These are phyloP conservation scores for Sorex araneus DNA, from an alignment of 2,113 vertebrate species.

Conservation along the genomic window DNA sequence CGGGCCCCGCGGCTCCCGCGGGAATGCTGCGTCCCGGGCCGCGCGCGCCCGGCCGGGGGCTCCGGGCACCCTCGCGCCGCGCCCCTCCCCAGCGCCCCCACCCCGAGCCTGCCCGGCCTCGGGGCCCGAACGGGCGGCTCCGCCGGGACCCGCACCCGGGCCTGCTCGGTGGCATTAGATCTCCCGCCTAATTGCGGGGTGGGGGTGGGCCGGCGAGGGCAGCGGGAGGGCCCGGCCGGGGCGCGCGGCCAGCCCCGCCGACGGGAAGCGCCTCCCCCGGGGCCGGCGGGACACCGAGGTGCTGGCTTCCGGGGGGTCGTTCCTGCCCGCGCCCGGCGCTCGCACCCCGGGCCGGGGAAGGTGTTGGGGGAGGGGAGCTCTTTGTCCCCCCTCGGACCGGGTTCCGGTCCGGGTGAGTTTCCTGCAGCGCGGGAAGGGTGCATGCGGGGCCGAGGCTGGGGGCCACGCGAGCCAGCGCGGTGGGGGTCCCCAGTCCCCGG, in stretches of 20 bases:
- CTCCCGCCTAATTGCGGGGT: constrained; percentile 81
- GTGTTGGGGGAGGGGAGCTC: not conserved
- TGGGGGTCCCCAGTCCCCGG: constrained; percentile 7
- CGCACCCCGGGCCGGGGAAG: not conserved
- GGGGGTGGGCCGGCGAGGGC: constrained; percentile 66
- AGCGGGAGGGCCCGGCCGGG: constrained; percentile 4
- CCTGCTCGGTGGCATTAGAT: constrained; percentile 68
- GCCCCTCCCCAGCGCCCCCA: not conserved
- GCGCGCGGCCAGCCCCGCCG: constrained; percentile 19
- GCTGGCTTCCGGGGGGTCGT: not conserved
- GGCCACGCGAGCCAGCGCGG: not conserved
- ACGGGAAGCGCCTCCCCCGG: not conserved
- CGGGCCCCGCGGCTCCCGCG: not conserved
- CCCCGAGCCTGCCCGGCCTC: constrained; percentile 37
- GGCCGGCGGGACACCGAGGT: not conserved
- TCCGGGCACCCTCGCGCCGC: not conserved
- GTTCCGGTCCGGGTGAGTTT: not conserved
- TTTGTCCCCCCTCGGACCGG: not conserved
- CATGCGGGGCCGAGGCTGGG: constrained; percentile 17
- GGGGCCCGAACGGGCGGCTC: constrained; percentile 46
- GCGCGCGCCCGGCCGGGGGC: not conserved
- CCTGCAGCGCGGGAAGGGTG: not conserved
- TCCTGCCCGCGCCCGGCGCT: not conserved
- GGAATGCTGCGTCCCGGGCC: not conserved
- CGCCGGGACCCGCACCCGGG: constrained; percentile 42